Evolutionary conservation across 2,113 vertebrate genomes (phyloP).

Genomic region (Mus pahari): DNA sequence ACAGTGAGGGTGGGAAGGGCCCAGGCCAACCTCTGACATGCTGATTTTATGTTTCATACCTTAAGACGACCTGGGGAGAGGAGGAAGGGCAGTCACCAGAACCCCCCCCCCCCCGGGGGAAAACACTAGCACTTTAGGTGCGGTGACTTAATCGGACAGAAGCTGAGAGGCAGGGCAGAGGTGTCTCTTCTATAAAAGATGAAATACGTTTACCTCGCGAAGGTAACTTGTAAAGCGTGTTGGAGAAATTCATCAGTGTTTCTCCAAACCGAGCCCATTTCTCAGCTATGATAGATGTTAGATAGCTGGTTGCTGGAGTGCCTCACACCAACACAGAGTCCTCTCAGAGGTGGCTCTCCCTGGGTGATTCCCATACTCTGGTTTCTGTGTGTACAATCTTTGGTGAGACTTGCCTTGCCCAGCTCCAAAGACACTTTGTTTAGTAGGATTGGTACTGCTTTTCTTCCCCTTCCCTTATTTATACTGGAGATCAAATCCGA

Average conservation of each 20-base stretch:
- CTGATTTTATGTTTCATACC: neutral
- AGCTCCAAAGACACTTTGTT: neutral
- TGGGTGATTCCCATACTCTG: neutral
- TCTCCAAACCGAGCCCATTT: neutral
- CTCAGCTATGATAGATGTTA: neutral
- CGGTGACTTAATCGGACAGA: neutral
- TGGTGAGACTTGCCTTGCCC: neutral
- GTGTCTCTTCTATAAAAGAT: constrained; percentile 47
- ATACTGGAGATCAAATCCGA: neutral
- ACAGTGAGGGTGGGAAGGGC: neutral
- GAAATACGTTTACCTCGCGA: constrained; percentile 15
- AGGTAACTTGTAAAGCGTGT: neutral
- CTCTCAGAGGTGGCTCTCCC: neutral
- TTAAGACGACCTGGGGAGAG: neutral
- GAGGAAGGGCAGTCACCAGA: neutral
- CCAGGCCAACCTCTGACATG: neutral
- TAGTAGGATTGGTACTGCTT: neutral
- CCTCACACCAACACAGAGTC: neutral
- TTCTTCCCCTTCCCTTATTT: no score
- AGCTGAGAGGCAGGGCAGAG: constrained; percentile 11
- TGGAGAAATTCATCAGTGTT: neutral
- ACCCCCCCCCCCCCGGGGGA: no score
- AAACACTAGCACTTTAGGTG: neutral
- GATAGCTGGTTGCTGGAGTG: neutral
- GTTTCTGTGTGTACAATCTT: neutral